A percentile compares a stretch with the other conserved stretches of the same genome.
These are phyloP conservation scores for Megalonaias nervosa DNA, from an alignment of 1,140 invertebrate genomes.

Conservation along the genomic window DNA sequence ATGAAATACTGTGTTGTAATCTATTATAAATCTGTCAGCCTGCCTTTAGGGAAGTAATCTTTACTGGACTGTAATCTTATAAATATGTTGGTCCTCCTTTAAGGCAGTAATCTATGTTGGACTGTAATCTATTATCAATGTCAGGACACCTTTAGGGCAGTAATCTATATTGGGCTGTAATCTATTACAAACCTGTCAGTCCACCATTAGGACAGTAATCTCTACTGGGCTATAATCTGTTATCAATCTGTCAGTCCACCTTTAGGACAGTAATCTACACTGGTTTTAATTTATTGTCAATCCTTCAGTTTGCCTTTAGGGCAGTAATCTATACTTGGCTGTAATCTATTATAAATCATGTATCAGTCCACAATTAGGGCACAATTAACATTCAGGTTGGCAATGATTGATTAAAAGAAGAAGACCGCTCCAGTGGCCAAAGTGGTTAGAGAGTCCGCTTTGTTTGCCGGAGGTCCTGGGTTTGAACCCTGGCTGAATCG, in stretches of 20 bases:
- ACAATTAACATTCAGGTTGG: not conserved
- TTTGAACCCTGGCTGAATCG: not conserved
- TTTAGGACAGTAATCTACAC: too few relatives aligned
- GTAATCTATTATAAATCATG: not conserved
- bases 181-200: too few relatives aligned
- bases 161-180: too few relatives aligned
- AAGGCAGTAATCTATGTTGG: not conserved
- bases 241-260: too few relatives aligned
- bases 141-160: not conserved
- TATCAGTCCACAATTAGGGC: not conserved
- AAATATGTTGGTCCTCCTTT: not conserved
- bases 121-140: not conserved
- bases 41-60: not conserved
- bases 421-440: too few relatives aligned
- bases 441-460: not conserved
- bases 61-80: not conserved
- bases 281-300: too few relatives aligned
- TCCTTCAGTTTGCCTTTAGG: too few relatives aligned
- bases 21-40: not conserved
- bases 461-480: not conserved
- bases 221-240: too few relatives aligned
- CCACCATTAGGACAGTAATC: too few relatives aligned
- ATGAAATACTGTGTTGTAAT: too few relatives aligned
- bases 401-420: too few relatives aligned
- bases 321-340: too few relatives aligned